Percentiles rank a stretch among this genome's conserved stretches.
These are phyloP conservation scores for Drosophila serrata DNA, from an alignment of 1,140 invertebrate species.

Conservation along the genomic window DNA sequence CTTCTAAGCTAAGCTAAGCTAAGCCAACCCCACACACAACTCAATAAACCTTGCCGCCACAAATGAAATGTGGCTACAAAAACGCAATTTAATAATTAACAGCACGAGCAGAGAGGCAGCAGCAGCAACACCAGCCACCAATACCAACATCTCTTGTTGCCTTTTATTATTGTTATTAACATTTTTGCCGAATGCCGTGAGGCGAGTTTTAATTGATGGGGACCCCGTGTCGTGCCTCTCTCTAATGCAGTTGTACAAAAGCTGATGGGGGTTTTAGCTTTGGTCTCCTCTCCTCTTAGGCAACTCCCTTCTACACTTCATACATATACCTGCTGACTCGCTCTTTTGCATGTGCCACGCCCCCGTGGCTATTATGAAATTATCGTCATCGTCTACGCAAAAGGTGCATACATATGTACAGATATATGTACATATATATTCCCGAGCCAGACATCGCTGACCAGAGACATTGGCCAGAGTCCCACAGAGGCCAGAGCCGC, in stretches of 20 bases:
- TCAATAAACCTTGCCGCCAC: conserved; percentile 78
- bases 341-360: conserved; percentile 81
- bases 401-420: background rate
- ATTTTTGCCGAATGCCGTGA: conserved; percentile 77
- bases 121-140: conserved; percentile 1
- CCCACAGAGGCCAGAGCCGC: conserved; percentile 42
- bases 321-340: conserved; percentile 64
- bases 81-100: conserved; percentile 84
- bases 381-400: conserved; percentile 66
- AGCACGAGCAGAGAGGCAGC: conserved; percentile 63
- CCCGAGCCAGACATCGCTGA: conserved; percentile 33
- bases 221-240: conserved; percentile 39
- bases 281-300: conserved; percentile 15
- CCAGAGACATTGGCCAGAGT: conserved; percentile 64
- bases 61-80: conserved; percentile 79
- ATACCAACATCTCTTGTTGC: conserved; percentile 35
- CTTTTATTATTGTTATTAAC: conserved; percentile 84
- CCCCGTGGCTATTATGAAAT: conserved; percentile 77
- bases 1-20: background rate
- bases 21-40: conserved; percentile 63
- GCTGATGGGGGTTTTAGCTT: conserved; percentile 40
- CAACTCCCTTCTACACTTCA: too few species aligned
- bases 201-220: conserved; percentile 78
- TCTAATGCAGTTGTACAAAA: conserved; percentile 60
- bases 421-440: background rate